Evolutionary conservation across 1,140 invertebrate genomes (phyloP), one percentile per base, ranked within the genome.

Genomic region (Leguminivora glycinivorella): DNA sequence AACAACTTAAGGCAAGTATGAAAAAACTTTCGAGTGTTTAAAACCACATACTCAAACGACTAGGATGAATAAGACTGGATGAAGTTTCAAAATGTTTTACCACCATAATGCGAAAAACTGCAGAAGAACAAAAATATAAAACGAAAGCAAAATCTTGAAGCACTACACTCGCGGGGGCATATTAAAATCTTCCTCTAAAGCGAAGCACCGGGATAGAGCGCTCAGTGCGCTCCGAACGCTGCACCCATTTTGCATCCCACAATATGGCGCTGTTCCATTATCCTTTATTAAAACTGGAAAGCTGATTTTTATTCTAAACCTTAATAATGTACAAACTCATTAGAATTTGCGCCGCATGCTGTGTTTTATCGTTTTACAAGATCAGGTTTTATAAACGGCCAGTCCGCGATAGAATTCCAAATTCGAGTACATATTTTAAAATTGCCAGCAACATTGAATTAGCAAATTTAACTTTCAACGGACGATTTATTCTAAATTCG

Each of bases 191-290:
- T 52, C 60, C 70, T 70, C 68, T 22, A 74, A 76, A 79, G 71
- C 71, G 72, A 63, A 73, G 71, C 63, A 72, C 47, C 14, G n/a
- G 17, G 40, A 43, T 43, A 25, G 66, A 73, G 67, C 58, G 43
- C 70, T 72, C 68, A 76, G 75, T 73, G 73, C 71, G 70, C 58
- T 67, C 9, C 74, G 71, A 72, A 72, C 73, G 77, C 78, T 83
- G 76, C 79, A 81, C 76, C 71, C 72, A 71, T 76, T 84, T 83
- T 79, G 79, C 79, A 80, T 80, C 70, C 71, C 70, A 75, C 80
- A 77, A 73, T 71, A 69, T 78, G 70, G 72, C 72, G 63, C 38
- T 31, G 63, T 56, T 26, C 72, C 73, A 76, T 76, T 76, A 76
- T 74, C 70, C 70, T 75, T 75, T 74, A 78, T 76, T 73, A 76